Conservation (phyloP, 2,888 invertebrate species). For the Sepiola atlantica region DNA sequence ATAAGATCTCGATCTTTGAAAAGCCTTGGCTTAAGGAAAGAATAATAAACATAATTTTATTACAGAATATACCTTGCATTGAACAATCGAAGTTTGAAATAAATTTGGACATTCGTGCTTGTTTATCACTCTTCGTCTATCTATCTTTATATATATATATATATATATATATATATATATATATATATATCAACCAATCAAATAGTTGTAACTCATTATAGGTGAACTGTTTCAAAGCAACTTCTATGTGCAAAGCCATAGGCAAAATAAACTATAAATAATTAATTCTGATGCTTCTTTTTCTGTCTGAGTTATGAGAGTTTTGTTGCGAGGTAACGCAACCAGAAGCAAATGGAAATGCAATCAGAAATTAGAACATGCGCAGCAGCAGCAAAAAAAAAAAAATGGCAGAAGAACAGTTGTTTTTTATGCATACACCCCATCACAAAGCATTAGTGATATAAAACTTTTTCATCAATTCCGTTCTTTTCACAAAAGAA, state of each 20-base stretch:
- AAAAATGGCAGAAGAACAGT: no score
- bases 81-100: no score
- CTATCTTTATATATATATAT: no score
- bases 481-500: background rate
- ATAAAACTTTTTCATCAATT: background rate
- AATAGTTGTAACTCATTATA: background rate
- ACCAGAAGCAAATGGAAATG: background rate
- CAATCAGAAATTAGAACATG: background rate
- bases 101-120: no score
- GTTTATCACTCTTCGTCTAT: no score
- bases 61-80: no score
- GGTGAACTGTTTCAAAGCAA: background rate
- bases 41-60: no score
- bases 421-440: background rate
- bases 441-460: background rate
- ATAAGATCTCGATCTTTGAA: no score
- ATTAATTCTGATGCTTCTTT: slow-evolving; percentile 11
- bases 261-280: background rate
- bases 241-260: background rate
- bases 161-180: no score
- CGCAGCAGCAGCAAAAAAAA: background rate
- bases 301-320: background rate
- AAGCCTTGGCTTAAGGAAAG: no score
- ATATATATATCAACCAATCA: background rate
- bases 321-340: background rate